Conservation (phyloP, 2,797 vertebrate species). For the Okamejei kenojei region DNA sequence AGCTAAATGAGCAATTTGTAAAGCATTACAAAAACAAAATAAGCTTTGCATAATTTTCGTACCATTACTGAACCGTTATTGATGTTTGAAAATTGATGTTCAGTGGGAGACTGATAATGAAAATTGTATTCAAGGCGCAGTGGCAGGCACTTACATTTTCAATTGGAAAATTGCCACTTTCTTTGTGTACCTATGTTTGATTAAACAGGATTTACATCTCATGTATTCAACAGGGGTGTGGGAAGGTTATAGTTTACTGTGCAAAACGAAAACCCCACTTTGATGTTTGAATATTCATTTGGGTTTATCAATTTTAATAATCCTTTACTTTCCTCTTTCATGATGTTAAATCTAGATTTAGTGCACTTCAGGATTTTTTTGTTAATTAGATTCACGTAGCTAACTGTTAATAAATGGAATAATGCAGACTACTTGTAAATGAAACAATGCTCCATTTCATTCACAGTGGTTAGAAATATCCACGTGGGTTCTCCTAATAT, state of each 20-base stretch:
- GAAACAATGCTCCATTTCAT: not conserved
- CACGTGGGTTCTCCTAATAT: not conserved
- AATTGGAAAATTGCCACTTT: conserved; percentile 83
- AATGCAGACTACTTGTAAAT: not conserved
- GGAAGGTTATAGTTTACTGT: conserved; percentile 45
- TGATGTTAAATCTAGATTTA: not conserved
- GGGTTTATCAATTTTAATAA: not conserved
- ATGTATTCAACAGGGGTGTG: conserved; percentile 45
- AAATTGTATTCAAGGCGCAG: conserved; percentile 80
- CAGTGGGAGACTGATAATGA: conserved; percentile 85
- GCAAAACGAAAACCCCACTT: not conserved
- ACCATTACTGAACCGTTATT: conserved; percentile 82
- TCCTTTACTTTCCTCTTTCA: not conserved
- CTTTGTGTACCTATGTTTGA: conserved; percentile 85
- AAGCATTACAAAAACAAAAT: conserved; percentile 97
- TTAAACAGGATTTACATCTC: conserved; percentile 71
- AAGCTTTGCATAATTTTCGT: conserved; percentile 90
- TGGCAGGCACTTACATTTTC: conserved; percentile 84
- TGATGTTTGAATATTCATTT: conserved; percentile 5
- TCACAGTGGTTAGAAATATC: not conserved
- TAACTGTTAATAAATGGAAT: not conserved
- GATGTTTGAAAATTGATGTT: conserved; percentile 87
- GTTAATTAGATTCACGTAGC: not conserved
- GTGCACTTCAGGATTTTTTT: not conserved
- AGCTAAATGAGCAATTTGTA: conserved; percentile 97